Evolutionary conservation across 2,888 invertebrate species (phyloP), one percentile per base, ranked within the genome.

Genomic region (Parnassius apollo): DNA sequence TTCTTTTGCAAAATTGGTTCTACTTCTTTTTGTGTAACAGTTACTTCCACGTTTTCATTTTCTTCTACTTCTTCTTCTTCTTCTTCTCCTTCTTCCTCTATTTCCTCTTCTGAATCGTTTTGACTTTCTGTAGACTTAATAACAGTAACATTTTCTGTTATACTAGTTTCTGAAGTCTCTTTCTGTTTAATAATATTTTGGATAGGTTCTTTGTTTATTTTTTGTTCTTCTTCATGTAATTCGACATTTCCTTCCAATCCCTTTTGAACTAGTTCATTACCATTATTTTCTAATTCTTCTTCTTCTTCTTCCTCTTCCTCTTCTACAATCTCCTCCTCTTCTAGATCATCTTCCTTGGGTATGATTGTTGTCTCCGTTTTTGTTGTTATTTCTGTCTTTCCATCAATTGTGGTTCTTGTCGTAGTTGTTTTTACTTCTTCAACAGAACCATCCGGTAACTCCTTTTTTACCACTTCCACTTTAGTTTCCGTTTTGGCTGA

Each of bases 401-500:
- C 91, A 68, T 91, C 88, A 59, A 85, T 76, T 8, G 87, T 91
- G 2, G 89, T 91, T 75, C 78, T 90, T 49, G 90, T 91, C 51
- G 80, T 91, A 10, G 91, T 91, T 35, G 82, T 90, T 76, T 87
- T 91, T 2, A 83, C 73, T 80, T 91, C 91, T 71, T 91, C 84
- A 18, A 83, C 68, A 42, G 82, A 78, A 1, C 91, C 91, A 76
- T 91, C 88, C 0, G 91, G 84, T 66, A 89, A 75, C 69, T 77
- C 74, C 71, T 83, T 89, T 68, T 83, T 85, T 2, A 79, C 77
- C 35, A 89, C 83, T 76, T 91, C 90, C 22, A 91, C 88, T 70
- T 85, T 84, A 49, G 91, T 91, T 71, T 91, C 91, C 58, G 86
- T 88, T 77, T 86, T 90, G 4, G 86, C 87, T 56, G 81, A 83